Conservation (phyloP, 2,888 invertebrate species). For the Hirtodrosophila duncani region DNA sequence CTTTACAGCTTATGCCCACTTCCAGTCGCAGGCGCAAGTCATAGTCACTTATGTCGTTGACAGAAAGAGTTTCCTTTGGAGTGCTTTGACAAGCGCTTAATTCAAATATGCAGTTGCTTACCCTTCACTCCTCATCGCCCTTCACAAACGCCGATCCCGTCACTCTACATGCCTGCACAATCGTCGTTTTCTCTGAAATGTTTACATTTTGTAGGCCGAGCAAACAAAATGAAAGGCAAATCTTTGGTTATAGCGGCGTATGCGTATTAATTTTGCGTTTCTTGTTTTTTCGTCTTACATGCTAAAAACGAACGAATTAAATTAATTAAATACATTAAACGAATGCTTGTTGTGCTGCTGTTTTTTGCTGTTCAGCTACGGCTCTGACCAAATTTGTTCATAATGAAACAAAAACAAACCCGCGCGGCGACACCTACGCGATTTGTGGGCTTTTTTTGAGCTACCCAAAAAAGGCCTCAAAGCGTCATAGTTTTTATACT, state of each 20-base stretch:
- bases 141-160: too few species aligned
- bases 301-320: slow-evolving; percentile 34
- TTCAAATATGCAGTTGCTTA: too few species aligned
- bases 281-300: slow-evolving; percentile 9
- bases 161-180: too few species aligned
- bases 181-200: too few species aligned
- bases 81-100: slow-evolving; percentile 40
- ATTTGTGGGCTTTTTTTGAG: slow-evolving; percentile 35
- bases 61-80: background rate
- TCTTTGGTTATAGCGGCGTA: slow-evolving; percentile 40
- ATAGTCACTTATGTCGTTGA: slow-evolving; percentile 6
- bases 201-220: too few species aligned
- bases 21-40: background rate
- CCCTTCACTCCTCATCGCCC: too few species aligned
- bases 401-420: slow-evolving; percentile 67
- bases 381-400: slow-evolving; percentile 63
- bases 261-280: slow-evolving; percentile 27
- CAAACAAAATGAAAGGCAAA: slow-evolving; percentile 13
- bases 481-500: slow-evolving; percentile 30
- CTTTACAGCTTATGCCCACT: slow-evolving; percentile 1
- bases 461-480: slow-evolving; percentile 57
- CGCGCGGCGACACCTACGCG: slow-evolving; percentile 49
- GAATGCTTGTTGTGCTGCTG: slow-evolving; percentile 1
- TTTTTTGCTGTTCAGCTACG: slow-evolving; percentile 12
- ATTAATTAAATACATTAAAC: slow-evolving; percentile 48